These are phyloP conservation scores for Sminthurides aquaticus DNA, from an alignment of 2,888 invertebrate species.

Conservation along the genomic window DNA sequence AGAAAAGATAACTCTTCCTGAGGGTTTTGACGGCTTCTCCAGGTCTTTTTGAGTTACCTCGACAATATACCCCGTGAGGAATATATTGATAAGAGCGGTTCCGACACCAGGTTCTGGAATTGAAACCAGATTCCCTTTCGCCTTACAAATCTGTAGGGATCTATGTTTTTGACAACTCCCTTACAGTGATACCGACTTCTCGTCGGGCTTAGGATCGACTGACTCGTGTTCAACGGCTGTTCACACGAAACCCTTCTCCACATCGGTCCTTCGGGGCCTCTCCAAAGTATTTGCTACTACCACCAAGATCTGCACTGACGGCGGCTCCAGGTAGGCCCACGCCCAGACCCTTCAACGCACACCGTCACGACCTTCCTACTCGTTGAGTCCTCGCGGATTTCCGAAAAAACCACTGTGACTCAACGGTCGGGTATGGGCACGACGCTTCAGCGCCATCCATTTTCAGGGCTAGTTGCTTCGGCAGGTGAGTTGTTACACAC, in stretches of 20 bases:
- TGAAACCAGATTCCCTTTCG: constrained; percentile 55
- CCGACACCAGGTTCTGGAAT: constrained; percentile 57
- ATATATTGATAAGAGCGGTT: constrained; percentile 46
- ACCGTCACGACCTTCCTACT: constrained; percentile 54
- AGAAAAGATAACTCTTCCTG: constrained; percentile 48
- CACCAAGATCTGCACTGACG: constrained; percentile 57
- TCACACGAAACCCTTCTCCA: constrained; percentile 56
- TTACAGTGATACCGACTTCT: constrained; percentile 45
- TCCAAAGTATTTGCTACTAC: constrained; percentile 65
- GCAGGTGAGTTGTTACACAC: constrained; percentile 59
- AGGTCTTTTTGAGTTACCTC: constrained; percentile 52
- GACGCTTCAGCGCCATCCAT: constrained; percentile 58
- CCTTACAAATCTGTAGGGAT: constrained; percentile 43
- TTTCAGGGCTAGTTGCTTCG: constrained; percentile 60
- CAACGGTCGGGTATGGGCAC: constrained; percentile 51
- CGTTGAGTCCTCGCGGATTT: constrained; percentile 54
- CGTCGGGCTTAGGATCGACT: constrained; percentile 49
- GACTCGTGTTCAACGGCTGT: constrained; percentile 48
- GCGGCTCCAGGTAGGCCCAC: too few species aligned
- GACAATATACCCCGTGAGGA: constrained; percentile 46
- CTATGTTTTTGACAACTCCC: constrained; percentile 16
- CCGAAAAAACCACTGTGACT: constrained; percentile 43
- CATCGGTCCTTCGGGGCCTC: constrained; percentile 50
- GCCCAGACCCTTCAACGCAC: constrained; percentile 58
- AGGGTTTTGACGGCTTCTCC: constrained; percentile 48